These are phyloP conservation scores for Zeugodacus cucurbitae DNA, from an alignment of 1,140 invertebrate genomes.

Conservation along the genomic window DNA sequence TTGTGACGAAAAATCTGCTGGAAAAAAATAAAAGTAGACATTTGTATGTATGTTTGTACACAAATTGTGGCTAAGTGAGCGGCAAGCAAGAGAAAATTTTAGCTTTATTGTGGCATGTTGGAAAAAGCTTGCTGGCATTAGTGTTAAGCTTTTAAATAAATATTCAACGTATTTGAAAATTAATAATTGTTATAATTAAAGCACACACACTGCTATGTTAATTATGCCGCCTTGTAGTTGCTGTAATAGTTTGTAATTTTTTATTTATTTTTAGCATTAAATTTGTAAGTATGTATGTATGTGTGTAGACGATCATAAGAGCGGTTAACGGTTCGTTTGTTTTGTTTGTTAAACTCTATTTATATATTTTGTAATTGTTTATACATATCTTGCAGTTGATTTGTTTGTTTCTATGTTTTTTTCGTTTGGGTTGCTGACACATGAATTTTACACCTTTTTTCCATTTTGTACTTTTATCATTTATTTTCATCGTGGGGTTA, in stretches of 20 bases:
- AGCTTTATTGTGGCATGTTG: not conserved
- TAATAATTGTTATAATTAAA: not conserved
- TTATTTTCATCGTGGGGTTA: not conserved
- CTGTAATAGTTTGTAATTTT: not conserved
- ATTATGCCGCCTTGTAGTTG: not conserved
- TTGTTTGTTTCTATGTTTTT: not conserved
- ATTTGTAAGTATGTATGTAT: not conserved
- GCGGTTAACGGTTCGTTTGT: conserved; percentile 31
- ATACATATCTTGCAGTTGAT: not conserved
- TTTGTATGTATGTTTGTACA: not conserved
- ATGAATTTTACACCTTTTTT: conserved; percentile 26
- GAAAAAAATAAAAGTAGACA: not conserved
- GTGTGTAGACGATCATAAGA: conserved; percentile 24
- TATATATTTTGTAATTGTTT: not conserved
- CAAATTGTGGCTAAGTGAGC: not conserved
- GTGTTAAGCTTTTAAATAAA: too few relatives aligned
- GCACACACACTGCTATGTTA: not conserved
- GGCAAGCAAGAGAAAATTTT: not conserved
- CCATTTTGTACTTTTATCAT: conserved; percentile 30
- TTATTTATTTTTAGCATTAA: not conserved
- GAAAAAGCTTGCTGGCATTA: not conserved
- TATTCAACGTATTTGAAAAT: not conserved
- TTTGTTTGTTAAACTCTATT: not conserved
- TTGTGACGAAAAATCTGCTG: not conserved
- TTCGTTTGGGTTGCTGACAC: not conserved